Evolutionary conservation across 2,888 invertebrate species (phyloP), one percentile per base, ranked within the genome.

Genomic region (Tetragnatha montana): DNA sequence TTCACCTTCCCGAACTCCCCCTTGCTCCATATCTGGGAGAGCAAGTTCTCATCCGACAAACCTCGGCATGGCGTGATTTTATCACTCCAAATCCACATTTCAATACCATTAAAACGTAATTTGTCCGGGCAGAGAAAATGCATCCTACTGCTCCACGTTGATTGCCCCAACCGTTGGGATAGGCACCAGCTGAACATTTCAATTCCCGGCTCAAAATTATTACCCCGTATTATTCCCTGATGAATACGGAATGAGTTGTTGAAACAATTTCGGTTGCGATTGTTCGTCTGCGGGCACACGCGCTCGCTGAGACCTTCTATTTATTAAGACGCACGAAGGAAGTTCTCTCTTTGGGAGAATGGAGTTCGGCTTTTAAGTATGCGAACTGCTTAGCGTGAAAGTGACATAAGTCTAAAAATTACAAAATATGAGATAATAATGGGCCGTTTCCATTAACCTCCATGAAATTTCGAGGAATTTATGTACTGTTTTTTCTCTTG

Each of bases 181-280:
- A 47, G 35, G 69, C 68, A 85, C 14, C 89, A 89, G 89, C 81
- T 89, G 89, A 89, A 89, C 89, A 89, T 89, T 89, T 89, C 89
- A 89, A 89, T 89, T 89, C 89, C 68, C 85, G 35, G 60, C 89
- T 85, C 89, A 89, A 84, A 89, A 89, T 89, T 89, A 89, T 89
- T 89, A 89, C 89, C 81, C 81, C 51, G 89, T 89, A 89, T 89
- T 89, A 89, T 89, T 86, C 89, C 14, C 89, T 89, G 89, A 89
- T 89, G 89, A 89, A 89, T 89, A 81, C 81, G 83, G 76, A 89
- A 89, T 89, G 89, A 89, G 89, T 89, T 89, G 89, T 89, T 89
- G 89, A 89, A 89, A 89, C 89, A 85, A 89, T 89, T 89, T 88
- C 71, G 83, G 88, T 76, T 82, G 79, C 80, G 84, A 85, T 89